These are phyloP conservation scores for Brachionus sp. DNA, from an alignment of 1,140 invertebrate genomes.

Conservation along the genomic window DNA sequence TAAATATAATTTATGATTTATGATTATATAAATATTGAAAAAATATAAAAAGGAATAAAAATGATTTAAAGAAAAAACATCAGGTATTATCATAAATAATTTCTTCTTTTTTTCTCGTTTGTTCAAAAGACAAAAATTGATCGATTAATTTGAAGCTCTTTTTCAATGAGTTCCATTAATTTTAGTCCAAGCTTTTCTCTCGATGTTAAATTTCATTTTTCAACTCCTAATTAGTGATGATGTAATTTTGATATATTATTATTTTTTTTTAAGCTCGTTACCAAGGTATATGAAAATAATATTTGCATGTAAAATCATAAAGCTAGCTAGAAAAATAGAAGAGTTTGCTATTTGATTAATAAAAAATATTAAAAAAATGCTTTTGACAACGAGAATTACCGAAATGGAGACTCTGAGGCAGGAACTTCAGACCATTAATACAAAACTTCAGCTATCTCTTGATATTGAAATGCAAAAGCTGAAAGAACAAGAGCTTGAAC, in stretches of 20 bases:
- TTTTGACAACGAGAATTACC: not conserved
- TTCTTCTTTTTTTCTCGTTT: not conserved
- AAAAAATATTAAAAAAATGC: not conserved
- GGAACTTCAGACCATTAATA: not conserved
- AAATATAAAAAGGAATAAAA: not conserved
- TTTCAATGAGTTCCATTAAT: not conserved
- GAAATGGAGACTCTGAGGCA: not conserved
- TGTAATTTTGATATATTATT: not conserved
- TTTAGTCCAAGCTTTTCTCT: not conserved
- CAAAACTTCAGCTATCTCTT: not conserved
- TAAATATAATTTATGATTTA: not conserved
- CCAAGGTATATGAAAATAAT: slow-evolving; percentile 19
- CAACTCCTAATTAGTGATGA: not conserved
- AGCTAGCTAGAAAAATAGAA: not conserved
- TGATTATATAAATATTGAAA: not conserved
- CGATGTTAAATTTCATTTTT: not conserved
- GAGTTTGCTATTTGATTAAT: not conserved
- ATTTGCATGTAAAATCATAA: slow-evolving; percentile 24
- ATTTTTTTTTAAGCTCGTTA: slow-evolving; percentile 1
- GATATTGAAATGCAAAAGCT: slow-evolving; percentile 24
- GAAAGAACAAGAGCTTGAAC: slow-evolving; percentile 30
- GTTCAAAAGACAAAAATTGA: not conserved
- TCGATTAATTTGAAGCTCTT: not conserved
- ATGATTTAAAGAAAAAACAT: not conserved
- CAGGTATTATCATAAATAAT: slow-evolving; percentile 10